Conservation (phyloP, 2,797 vertebrate genomes). For the Pangasius krempfi region DNA sequence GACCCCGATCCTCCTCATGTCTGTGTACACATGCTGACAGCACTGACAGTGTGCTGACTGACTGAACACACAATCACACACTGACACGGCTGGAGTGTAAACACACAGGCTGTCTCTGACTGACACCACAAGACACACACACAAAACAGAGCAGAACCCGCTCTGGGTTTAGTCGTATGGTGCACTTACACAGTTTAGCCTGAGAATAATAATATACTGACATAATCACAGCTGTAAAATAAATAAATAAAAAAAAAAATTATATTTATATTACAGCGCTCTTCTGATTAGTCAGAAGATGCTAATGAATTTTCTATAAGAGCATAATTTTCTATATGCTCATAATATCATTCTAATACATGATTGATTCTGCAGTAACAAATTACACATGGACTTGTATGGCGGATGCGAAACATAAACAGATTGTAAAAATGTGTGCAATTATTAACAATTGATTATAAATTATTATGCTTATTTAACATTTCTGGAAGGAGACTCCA, state of each 20-base stretch:
- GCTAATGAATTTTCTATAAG: no score
- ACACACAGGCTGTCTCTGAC: conserved; percentile 18
- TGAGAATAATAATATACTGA: background rate
- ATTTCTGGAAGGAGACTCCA: background rate
- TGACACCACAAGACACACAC: background rate
- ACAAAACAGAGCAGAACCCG: background rate
- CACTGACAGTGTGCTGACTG: conserved; percentile 37
- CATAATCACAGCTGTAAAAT: background rate
- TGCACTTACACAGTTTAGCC: background rate
- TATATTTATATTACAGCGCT: background rate
- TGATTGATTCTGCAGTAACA: background rate
- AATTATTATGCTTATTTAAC: background rate
- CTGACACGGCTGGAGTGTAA: background rate
- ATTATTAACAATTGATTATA: background rate
- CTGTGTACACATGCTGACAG: conserved; percentile 57
- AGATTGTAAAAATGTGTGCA: background rate
- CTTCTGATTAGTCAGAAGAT: no score
- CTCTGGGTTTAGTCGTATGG: background rate
- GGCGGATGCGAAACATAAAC: no score
- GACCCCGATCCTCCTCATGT: conserved; percentile 32
- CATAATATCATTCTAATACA: no score
- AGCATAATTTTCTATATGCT: no score
- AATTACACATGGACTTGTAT: background rate
- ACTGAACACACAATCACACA: conserved; percentile 25
- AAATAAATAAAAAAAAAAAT: background rate